Base-by-base conservation (phyloP, 2,888 invertebrate species). In the Caenorhabditis sp. region DNA sequence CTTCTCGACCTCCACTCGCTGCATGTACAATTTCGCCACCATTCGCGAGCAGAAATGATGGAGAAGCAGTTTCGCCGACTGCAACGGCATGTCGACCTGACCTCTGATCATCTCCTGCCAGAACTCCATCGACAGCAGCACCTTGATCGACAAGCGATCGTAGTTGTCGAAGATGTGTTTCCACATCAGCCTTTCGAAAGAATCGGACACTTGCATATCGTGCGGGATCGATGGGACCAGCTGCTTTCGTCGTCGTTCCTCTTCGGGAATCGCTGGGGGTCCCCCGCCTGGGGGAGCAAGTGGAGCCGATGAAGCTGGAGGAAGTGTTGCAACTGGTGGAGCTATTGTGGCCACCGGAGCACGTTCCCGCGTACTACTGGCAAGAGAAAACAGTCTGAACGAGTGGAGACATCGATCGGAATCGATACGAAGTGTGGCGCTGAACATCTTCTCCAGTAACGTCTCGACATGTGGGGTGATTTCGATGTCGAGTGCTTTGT, bases 391-490 rank as follows among this genome's bases (percentile, higher is more conserved):
- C 4, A 47, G 1, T n/a, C n/a, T 8, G 28, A 28, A 76, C 2
- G 61, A 38, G 7, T 28, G n/a, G 8, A 77, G 69, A 19, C 10
- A 28, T 26, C 70, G 51, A 41, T 69, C 44, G 0, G 22, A 0
- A 12, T 77, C 77, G 6, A 77, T 5, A 0, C 77, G 69, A 6
- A 77, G 35, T 8, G 51, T 44, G 2, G 77, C 70, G 10, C 26
- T 49, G 22, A 54, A 69, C 44, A 61, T 49, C 24, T 24, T 19
- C 19, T 77, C 77, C 31, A 77, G 69, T 3, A 77, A 10, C n/a
- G 10, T 19, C 38, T 77, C 70, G 19, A 77, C 77, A 22, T 77
- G 77, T 2, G 38, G 22, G 0, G 41, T 14, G 12, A 77, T 63
- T 14, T 54, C 24, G 0, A 77, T 51, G 22, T 70, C 63, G 2